Conservation (phyloP, 2,113 vertebrate genomes). For the Epinephelus cyanopodus region DNA sequence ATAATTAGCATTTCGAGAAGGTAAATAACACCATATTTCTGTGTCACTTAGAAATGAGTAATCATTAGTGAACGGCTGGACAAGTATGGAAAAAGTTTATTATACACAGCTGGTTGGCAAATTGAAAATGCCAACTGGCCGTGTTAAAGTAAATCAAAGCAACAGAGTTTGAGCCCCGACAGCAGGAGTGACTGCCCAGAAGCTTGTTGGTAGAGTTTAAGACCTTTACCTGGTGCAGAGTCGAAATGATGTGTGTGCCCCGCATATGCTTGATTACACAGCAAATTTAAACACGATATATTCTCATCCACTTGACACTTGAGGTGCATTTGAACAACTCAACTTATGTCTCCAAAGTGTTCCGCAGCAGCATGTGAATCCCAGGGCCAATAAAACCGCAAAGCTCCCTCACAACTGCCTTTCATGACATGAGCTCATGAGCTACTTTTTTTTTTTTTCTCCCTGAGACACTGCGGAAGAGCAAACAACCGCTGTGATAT, state of each 20-base stretch:
- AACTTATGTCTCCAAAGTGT: conserved; percentile 1
- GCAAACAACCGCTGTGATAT: conserved; percentile 49
- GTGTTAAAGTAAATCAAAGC: neutral
- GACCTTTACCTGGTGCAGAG: neutral
- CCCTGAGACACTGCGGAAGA: conserved; percentile 32
- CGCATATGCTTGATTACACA: conserved; percentile 2
- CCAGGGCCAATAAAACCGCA: conserved; percentile 42
- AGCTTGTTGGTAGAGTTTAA: neutral
- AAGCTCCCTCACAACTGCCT: conserved; percentile 42
- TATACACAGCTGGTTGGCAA: neutral
- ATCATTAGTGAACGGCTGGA: neutral
- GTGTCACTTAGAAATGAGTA: too few species aligned
- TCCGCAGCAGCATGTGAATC: conserved; percentile 30
- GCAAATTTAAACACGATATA: conserved; percentile 6
- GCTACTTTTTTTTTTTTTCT: conserved; percentile 29
- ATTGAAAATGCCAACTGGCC: neutral
- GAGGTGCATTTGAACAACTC: conserved; percentile 16
- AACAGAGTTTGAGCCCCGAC: neutral
- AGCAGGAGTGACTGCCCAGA: neutral
- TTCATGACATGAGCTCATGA: conserved; percentile 41
- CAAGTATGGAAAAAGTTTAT: neutral
- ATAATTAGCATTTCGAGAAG: neutral
- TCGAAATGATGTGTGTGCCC: neutral
- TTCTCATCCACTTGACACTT: conserved; percentile 16
- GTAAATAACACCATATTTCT: neutral